phyloP scores from a whole-genome alignment of 2,113 vertebrate species.

The Grammomys dolichurus region DNA sequence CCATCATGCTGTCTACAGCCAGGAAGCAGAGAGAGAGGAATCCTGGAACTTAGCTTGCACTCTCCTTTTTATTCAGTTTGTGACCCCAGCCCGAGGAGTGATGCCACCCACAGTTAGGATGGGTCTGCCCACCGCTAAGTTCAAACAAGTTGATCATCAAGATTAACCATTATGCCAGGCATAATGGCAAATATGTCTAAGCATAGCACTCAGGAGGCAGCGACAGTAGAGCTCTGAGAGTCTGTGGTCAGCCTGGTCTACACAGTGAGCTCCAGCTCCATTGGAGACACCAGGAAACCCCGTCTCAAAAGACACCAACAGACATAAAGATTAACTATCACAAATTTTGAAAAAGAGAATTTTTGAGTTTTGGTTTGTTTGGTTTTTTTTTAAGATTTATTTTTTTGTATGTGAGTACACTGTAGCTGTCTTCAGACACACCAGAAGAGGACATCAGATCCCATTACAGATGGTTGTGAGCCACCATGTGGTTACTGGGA shows the following conservation, averaged over 20 bases:
- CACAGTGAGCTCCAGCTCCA: neutral
- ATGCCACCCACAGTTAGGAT: neutral
- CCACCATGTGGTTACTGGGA: no score
- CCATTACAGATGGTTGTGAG: no score
- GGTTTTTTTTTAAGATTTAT: neutral
- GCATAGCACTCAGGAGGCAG: neutral
- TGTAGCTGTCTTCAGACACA: neutral
- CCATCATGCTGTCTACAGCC: neutral
- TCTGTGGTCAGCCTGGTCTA: neutral
- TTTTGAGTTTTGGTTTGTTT: neutral
- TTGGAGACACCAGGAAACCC: neutral
- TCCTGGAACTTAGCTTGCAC: neutral
- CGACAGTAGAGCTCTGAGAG: neutral
- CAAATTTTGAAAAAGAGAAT: neutral
- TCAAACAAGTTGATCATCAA: neutral
- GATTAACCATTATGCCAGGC: neutral
- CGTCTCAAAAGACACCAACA: neutral
- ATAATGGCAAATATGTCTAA: neutral
- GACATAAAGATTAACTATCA: neutral
- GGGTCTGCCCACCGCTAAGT: neutral
- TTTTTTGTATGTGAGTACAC: neutral
- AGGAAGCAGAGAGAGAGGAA: no score
- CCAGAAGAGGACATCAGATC: no score
- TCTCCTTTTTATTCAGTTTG: neutral
- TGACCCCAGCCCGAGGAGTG: neutral